Conservation (phyloP, 2,113 vertebrate species). For the Cephalopholis sonnerati region DNA sequence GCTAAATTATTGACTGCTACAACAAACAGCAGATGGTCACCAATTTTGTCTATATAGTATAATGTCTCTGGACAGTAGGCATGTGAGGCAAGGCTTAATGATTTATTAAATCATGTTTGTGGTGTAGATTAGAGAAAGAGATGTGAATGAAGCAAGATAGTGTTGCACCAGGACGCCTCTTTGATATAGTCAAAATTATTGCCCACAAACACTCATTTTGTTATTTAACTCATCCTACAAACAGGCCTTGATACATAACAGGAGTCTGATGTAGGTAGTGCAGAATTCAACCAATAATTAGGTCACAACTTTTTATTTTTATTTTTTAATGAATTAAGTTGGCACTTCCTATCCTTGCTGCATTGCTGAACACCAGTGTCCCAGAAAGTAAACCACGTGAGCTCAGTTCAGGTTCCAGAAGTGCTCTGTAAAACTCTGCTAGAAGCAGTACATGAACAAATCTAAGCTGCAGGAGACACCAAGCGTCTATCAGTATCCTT, state of each 20-base stretch:
- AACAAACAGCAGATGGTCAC: conserved; percentile 38
- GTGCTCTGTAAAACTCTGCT: conserved; percentile 7
- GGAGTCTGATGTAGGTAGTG: neutral
- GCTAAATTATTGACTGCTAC: conserved; percentile 1
- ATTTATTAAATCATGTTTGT: conserved; percentile 15
- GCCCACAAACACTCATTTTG: neutral
- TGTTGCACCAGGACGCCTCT: neutral
- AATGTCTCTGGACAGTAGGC: conserved; percentile 1
- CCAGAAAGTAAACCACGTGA: neutral
- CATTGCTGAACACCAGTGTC: neutral
- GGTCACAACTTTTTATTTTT: neutral
- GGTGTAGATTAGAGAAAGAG: conserved; percentile 5
- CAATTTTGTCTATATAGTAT: conserved; percentile 14
- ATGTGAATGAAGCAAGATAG: neutral
- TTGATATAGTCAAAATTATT: neutral
- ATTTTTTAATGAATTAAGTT: neutral
- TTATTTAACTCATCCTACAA: neutral
- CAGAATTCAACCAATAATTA: neutral
- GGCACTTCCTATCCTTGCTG: neutral
- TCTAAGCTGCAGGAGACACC: neutral
- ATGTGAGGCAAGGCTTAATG: neutral
- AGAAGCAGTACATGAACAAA: conserved; percentile 1
- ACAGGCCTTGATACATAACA: neutral
- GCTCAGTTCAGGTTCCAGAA: conserved; percentile 1
- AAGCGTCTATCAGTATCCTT: neutral